Conservation (phyloP, 2,888 invertebrate genomes). For the Philhelius pedissequus region DNA sequence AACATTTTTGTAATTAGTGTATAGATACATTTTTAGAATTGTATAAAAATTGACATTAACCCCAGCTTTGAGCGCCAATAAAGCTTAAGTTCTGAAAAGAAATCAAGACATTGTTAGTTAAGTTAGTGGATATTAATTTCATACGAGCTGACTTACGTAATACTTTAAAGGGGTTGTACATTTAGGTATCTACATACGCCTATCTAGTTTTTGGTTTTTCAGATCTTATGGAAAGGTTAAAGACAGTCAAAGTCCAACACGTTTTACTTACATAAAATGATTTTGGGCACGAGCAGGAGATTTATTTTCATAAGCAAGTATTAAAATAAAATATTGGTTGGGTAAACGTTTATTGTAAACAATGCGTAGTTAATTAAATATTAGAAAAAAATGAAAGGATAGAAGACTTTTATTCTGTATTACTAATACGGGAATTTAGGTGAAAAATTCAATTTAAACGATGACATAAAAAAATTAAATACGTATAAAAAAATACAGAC, state of each 20-base stretch:
- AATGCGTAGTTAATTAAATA: too few species aligned
- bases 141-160: not conserved
- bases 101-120: constrained; percentile 26
- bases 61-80: constrained; percentile 56
- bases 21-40: too few species aligned
- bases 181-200: too few species aligned
- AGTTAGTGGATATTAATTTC: not conserved
- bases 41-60: constrained; percentile 10
- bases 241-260: not conserved
- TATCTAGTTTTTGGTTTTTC: not conserved
- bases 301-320: not conserved
- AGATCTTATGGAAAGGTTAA: not conserved
- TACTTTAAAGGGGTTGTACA: not conserved
- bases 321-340: not conserved
- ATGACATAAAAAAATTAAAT: too few species aligned
- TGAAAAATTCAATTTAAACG: too few species aligned
- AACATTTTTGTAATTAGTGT: too few species aligned
- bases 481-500: too few species aligned
- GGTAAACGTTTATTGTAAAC: too few species aligned
- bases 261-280: not conserved
- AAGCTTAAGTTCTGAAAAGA: constrained; percentile 61
- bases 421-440: too few species aligned
- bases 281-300: not conserved
- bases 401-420: too few species aligned
- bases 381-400: too few species aligned